Evolutionary conservation across 2,888 invertebrate species (phyloP), one percentile per base, ranked within the genome.

Genomic region (Gymnosoma rotundatum): DNA sequence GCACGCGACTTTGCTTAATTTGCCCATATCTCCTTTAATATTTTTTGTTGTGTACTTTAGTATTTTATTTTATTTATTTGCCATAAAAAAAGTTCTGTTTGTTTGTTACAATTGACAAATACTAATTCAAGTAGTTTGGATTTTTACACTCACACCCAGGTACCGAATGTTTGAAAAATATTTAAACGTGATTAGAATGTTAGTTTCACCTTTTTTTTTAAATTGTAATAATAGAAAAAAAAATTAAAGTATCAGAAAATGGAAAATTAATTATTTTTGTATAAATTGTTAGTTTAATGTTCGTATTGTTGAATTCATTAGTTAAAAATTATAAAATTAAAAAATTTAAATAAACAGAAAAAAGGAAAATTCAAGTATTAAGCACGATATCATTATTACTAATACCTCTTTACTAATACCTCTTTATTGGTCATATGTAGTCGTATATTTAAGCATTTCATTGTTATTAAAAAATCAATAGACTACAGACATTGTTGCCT

Each of bases 1-100:
- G 72, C 82, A 82, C 82, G 82, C 76, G 75, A 82, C 76, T 72
- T 54, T 76, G 42, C 21, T 64, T 60, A 76, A 66, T 60, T 76
- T 70, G 75, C 70, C 56, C 18, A 63, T 63, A 67, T 18, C 20
- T 64, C 72, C 8, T 64, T 58, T 60, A 60, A 63, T 54, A 36
- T 32, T 52, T 64, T 70, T 42, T n/a, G 12, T n/a, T n/a, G n/a
- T n/a, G n/a, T n/a, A n/a, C n/a, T n/a, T n/a, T n/a, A n/a, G n/a
- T n/a, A n/a, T n/a, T n/a, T n/a, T n/a, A n/a, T n/a, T 61, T 18
- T 72, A 20, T 21, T 48, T 50, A 16, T 12, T 50, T 67, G 12
- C 10, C 8, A 12, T 52, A 69, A 69, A 61, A 76, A 63, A 63
- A 54, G 61, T 60, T 52, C 18, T 48, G 20, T 67, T 25, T 25